Evolutionary conservation across 2,888 invertebrate genomes (phyloP).

Genomic region (Hoplodrina ambigua): DNA sequence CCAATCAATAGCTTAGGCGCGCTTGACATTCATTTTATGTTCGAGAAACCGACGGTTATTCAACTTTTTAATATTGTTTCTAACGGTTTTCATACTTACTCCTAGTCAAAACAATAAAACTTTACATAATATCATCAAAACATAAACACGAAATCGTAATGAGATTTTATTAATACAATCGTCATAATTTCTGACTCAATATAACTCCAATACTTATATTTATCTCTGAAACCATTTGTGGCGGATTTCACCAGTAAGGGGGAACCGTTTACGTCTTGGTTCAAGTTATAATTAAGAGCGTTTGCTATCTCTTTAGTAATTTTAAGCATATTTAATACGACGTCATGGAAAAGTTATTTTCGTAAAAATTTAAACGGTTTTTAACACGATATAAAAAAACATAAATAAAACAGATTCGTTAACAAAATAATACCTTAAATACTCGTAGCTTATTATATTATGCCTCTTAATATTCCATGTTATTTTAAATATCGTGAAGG

Average conservation of each 20-base stretch:
- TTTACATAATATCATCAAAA: constrained; percentile 4
- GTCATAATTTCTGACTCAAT: constrained; percentile 71
- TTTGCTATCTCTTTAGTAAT: constrained; percentile 15
- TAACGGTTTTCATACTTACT: neutral
- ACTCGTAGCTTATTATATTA: too few species aligned
- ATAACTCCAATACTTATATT: constrained; percentile 75
- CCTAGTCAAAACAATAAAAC: constrained; percentile 19
- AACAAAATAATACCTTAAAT: neutral
- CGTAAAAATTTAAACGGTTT: neutral
- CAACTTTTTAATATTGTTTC: neutral
- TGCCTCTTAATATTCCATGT: too few species aligned
- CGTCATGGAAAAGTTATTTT: neutral
- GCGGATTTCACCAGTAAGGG: constrained; percentile 75
- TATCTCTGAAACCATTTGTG: constrained; percentile 77
- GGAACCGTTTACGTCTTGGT: constrained; percentile 68
- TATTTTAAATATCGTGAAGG: too few species aligned
- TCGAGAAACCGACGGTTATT: too few species aligned
- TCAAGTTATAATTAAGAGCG: constrained; percentile 63
- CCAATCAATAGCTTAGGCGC: too few species aligned
- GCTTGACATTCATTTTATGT: too few species aligned
- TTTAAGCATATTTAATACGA: constrained; percentile 16
- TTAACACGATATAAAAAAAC: neutral
- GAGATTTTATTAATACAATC: constrained; percentile 70
- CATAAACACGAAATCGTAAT: constrained; percentile 56
- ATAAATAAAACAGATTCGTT: neutral